Evolutionary conservation across 92 coral and sea anemone genomes (phyloP), one percentile per base, ranked within the genome.

Genomic region (Palythoa heliodiscus): DNA sequence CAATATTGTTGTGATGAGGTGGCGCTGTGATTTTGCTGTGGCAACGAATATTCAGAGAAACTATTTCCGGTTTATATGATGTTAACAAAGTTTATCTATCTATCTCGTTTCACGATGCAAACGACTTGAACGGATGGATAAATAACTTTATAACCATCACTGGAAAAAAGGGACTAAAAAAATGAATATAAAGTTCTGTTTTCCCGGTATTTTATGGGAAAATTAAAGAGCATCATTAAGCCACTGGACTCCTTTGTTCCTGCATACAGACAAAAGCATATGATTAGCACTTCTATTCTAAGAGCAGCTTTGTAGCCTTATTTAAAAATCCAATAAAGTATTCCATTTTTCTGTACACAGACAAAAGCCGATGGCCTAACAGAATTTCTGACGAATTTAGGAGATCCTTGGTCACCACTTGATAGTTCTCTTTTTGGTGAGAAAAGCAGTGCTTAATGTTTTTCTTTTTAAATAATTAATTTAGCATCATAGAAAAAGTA

Each of bases 381-480:
- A 73, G 98, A 94, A 71, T 89, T 94, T 78, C 87, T 94, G 22
- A 88, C 95, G 77, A 94, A 88, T 88, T 83, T 94, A 11, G 98
- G 92, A 53, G 93, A 93, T 73, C 89, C 92, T 43, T 84, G 91
- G 92, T 88, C 90, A 11, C 88, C 93, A 73, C 66, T 52, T 81
- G 88, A 83, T 81, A 83, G 53, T 58, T 87, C 66, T 29, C 85
- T 82, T 76, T 89, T 76, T 60, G 86, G 81, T 83, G 82, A 22
- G 90, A 69, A 69, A 69, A 69, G 6, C 7, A 3, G 8, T 63
- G 9, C 10, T 9, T 63, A 63, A 5, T 17, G 2, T 0, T 63
- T 20, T 63, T 63, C 6, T 43, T 43, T 43, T 43, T 43, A 43
- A 43, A 43, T 43, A 43, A 43, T 5, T 43, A 43, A 43, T 43